phyloP scores from a whole-genome alignment of 1,140 invertebrate species.

The Pomphorhynchus laevis region DNA sequence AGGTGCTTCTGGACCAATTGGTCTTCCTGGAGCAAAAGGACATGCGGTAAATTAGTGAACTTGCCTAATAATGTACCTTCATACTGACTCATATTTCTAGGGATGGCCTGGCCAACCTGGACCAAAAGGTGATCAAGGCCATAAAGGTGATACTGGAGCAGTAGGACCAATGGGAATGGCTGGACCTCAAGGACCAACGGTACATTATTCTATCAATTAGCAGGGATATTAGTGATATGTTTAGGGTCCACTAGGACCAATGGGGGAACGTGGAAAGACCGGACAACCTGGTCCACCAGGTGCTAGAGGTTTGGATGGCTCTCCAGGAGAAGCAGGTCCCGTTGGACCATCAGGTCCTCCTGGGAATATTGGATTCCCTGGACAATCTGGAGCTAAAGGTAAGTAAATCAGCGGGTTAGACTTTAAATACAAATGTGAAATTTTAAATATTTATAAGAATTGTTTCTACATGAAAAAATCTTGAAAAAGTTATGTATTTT shows the following conservation, averaged over 20 bases:
- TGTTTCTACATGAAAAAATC: neutral
- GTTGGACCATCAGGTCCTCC: conserved; percentile 4
- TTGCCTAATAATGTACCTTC: no score
- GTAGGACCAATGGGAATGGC: neutral
- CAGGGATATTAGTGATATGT: conserved; percentile 1
- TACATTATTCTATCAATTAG: neutral
- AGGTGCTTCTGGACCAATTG: conserved; percentile 11
- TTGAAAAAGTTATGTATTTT: neutral
- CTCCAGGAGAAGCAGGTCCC: conserved; percentile 3
- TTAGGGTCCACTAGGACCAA: neutral
- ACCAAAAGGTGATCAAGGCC: neutral
- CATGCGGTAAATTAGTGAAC: no score
- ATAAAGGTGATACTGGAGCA: conserved; percentile 1
- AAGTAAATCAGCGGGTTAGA: neutral
- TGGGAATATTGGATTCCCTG: neutral
- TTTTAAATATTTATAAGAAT: neutral
- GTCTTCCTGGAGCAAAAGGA: conserved; percentile 5
- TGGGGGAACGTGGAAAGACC: neutral
- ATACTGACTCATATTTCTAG: neutral
- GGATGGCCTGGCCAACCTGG: conserved; percentile 8
- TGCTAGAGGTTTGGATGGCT: conserved; percentile 2
- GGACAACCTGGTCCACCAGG: conserved; percentile 4
- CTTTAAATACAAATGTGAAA: neutral
- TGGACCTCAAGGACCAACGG: conserved; percentile 4
- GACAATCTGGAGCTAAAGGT: neutral